Base-by-base conservation (phyloP, 2,113 vertebrate species). In the Nestor notabilis region DNA sequence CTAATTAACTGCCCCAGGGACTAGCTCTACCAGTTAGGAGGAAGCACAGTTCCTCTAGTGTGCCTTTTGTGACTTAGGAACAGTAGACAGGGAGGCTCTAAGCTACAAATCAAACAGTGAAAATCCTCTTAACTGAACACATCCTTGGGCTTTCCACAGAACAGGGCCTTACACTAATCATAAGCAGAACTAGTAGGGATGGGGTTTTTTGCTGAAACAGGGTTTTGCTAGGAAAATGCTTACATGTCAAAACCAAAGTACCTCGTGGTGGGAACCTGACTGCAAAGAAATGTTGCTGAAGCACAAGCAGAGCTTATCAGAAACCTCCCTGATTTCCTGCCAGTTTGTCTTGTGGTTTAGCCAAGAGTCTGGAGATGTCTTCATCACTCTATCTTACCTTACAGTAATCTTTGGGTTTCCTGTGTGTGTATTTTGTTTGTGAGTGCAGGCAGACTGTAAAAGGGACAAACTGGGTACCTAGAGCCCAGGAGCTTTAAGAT, bases 71-170 rank as follows among this genome's bases (percentile, higher is more conserved):
- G 89, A 55, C 52, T 95, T 63, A 49, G 86, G 47, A 95, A 85
- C 56, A 87, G 77, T 39, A 72, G 65, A 83, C 4, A 56, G 80
- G 47, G 72, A 95, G 74, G 70, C 91, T 95, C 89, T 87, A 76
- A 96, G 96, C 89, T 92, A 82, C 77, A 92, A 96, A 94, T 95
- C 70, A 95, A 96, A 92, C 76, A 89, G 52, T 63, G 74, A 91
- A 96, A 93, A 95, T 95, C 91, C 93, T 96, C 91, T 96, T 95
- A 89, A 85, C 92, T 66, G 77, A 84, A 76, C 61, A 80, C 56
- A 85, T 91, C 94, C 94, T 89, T 93, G 94, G 94, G 94, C 94
- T 97, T 95, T 83, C 41, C 65, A 15, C 41, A 83, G 89, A 95
- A 92, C 47, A 60, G 95, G 69, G 89, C 80, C 71, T 92, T 87